Evolutionary conservation across 2,113 vertebrate genomes (phyloP).

Genomic region (Mesitornis unicolor): DNA sequence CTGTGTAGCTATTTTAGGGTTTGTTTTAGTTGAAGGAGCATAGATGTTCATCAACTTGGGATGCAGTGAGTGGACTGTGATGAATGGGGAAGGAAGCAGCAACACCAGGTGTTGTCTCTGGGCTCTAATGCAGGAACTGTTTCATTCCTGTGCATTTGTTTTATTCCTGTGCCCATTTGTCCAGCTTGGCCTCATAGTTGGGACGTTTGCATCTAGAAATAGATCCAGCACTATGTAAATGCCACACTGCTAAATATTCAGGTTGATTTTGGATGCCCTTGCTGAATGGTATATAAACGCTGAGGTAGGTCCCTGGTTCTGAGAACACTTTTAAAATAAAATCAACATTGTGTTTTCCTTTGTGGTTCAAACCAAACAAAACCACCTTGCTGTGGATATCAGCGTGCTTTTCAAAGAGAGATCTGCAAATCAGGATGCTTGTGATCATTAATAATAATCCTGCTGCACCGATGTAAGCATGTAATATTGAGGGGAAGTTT

Average conservation of each 20-base stretch:
- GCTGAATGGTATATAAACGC: neutral
- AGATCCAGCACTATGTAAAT: neutral
- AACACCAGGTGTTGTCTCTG: neutral
- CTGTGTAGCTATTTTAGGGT: accelerated
- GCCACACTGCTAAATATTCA: neutral
- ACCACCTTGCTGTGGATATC: neutral
- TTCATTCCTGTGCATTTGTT: no score
- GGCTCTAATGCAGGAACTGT: no score
- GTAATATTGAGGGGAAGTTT: neutral
- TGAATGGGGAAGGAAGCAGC: neutral
- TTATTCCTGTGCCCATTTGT: no score
- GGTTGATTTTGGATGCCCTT: neutral
- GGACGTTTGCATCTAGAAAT: neutral
- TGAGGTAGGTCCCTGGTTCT: neutral
- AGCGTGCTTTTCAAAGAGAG: neutral
- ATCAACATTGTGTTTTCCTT: neutral
- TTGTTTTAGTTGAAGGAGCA: neutral
- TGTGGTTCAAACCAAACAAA: neutral
- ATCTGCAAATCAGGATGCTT: neutral
- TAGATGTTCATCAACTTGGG: neutral
- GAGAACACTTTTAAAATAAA: neutral
- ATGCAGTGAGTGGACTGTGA: neutral
- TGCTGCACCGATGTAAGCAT: neutral
- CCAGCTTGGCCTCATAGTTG: neutral
- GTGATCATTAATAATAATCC: neutral